phyloP scores from a whole-genome alignment of 2,113 vertebrate genomes.

The Dolichallabes microphthalmus region DNA sequence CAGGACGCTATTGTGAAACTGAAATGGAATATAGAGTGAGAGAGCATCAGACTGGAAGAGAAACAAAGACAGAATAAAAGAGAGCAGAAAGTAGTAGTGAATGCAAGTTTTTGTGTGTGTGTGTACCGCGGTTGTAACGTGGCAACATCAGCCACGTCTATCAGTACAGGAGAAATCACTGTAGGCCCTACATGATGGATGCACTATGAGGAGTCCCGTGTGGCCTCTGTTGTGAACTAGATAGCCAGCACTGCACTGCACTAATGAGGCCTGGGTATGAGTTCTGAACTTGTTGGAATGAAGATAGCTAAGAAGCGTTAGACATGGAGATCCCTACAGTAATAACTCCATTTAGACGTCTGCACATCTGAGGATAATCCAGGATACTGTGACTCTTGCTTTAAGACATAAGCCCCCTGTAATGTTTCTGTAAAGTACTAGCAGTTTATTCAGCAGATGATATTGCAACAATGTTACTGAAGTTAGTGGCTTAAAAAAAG shows the following conservation, averaged over 20 bases:
- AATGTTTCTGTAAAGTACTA: neutral
- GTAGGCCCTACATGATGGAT: neutral
- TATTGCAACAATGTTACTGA: neutral
- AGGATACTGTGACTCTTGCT: neutral
- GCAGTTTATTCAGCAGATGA: neutral
- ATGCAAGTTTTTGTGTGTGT: neutral
- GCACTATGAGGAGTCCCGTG: neutral
- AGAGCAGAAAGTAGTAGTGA: neutral
- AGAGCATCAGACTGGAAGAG: neutral
- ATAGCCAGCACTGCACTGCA: neutral
- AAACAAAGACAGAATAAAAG: neutral
- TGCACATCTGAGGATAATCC: neutral
- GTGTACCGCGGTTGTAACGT: neutral
- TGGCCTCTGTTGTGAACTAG: neutral
- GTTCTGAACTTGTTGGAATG: neutral
- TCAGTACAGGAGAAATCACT: neutral
- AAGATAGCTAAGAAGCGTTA: neutral
- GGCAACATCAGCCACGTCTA: neutral
- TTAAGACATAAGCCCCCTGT: neutral
- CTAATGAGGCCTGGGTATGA: neutral
- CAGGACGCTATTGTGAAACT: neutral
- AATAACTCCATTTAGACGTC: neutral
- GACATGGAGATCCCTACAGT: neutral
- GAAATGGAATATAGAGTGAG: neutral
- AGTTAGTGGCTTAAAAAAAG: neutral